Conservation (phyloP, 1,140 invertebrate genomes). For the Hirudo medicinalis region DNA sequence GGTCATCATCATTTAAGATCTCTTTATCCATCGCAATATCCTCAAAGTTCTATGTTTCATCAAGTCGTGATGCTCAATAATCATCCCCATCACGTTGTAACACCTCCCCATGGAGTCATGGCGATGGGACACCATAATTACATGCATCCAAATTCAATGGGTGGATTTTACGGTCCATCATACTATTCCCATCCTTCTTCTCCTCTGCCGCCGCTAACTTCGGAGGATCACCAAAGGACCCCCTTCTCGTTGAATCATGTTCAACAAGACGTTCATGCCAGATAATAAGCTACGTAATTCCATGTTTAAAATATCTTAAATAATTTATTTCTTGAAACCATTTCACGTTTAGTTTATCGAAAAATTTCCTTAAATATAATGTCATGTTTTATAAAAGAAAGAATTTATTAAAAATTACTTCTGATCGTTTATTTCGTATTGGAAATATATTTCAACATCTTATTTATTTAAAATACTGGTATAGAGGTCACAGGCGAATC, state of each 20-base stretch:
- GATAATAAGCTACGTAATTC: background rate
- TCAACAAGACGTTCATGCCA: conserved; percentile 9
- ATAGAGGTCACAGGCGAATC: no score
- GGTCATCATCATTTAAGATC: conserved; percentile 4
- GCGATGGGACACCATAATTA: background rate
- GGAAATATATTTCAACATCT: no score
- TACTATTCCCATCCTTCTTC: background rate
- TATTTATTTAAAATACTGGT: no score
- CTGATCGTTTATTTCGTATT: no score
- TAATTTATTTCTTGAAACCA: no score
- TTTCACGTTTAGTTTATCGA: no score
- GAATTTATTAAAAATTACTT: no score
- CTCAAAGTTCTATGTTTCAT: background rate
- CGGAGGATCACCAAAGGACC: background rate
- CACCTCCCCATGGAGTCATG: background rate
- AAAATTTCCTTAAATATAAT: no score
- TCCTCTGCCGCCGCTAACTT: background rate
- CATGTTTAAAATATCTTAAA: no score
- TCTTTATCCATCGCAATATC: conserved; percentile 2
- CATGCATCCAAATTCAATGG: background rate
- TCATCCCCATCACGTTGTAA: background rate
- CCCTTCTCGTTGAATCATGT: background rate
- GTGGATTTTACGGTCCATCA: background rate
- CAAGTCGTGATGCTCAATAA: background rate
- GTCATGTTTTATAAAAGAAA: no score